Percentiles rank a stretch among this genome's conserved stretches.
phyloP scores from a whole-genome alignment of 2,797 vertebrate genomes.

The Enteromius treurensis region DNA sequence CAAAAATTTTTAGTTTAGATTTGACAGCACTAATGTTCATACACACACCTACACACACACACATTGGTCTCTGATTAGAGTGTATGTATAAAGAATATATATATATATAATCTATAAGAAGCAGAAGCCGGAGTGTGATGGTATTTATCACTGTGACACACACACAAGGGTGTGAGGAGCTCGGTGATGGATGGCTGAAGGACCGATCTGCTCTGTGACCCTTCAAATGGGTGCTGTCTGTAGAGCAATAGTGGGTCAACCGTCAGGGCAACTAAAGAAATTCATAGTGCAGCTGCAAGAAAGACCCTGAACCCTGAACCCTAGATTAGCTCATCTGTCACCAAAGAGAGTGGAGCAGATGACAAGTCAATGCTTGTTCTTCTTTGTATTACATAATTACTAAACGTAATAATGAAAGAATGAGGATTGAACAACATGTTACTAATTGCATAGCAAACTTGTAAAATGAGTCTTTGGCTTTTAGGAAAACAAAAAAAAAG shows the following conservation, averaged over 20 bases:
- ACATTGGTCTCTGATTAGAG: not conserved
- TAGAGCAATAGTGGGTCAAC: conserved; percentile 61
- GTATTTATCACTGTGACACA: conserved; percentile 46
- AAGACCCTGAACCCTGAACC: conserved; percentile 49
- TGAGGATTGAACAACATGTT: not conserved
- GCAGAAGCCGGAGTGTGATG: not conserved
- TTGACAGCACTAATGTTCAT: too few species aligned
- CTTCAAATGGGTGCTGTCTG: conserved; percentile 62
- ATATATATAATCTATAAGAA: not conserved
- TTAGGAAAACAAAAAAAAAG: too few species aligned
- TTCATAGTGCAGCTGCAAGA: conserved; percentile 40
- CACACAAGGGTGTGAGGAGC: conserved; percentile 35
- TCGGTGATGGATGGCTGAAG: conserved; percentile 62
- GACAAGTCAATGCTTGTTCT: not conserved
- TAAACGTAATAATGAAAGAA: not conserved
- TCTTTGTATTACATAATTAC: not conserved
- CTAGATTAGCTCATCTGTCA: conserved; percentile 28
- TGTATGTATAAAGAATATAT: not conserved
- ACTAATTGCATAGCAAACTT: not conserved
- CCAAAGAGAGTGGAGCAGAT: not conserved
- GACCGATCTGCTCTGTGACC: conserved; percentile 64
- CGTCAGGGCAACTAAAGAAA: conserved; percentile 54
- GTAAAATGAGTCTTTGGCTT: too few species aligned
- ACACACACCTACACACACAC: too few species aligned
- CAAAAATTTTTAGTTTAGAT: too few species aligned